Evolutionary conservation across 2,113 vertebrate species (phyloP), one percentile per base, ranked within the genome.

Genomic region (Corapipo altera): DNA sequence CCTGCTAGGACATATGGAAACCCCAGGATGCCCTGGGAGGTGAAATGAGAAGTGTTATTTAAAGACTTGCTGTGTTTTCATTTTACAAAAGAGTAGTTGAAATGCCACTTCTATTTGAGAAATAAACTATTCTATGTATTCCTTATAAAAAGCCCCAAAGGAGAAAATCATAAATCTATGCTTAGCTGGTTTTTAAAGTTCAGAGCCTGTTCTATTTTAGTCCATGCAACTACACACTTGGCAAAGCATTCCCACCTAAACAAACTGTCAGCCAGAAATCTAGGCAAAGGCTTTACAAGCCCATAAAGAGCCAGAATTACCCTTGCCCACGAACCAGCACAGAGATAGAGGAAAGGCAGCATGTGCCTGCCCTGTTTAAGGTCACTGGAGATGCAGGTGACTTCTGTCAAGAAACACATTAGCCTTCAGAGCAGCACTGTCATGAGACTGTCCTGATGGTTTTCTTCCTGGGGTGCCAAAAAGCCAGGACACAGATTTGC

Each of bases 181-280:
- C 51, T 74, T 57, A 27, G 17, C 33, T 93, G 82, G 59, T 43
- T 96, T 94, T 55, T 32, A 7, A 92, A 82, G 77, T 71, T 89
- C 23, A 12, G 30, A 41, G 21, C n/a, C 52, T 71, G 76, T 78
- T 92, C 84, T 95, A 72, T 93, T 94, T 96, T 55, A 43, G 30
- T 75, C 11, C 54, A 32, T 41, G 44, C 52, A 89, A 41, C 55
- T 82, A 87, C 13, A 15, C 11, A 27, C 84, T 89, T 95, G 91
- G 84, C 70, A 85, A 78, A 91, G 77, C 49, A 65, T 78, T 72
- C n/a, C n/a, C 52, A 72, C 55, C 59, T 51, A 90, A 96, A 62
- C n/a, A 90, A 95, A 58, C n/a, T 32, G 35, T 30, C n/a, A 71
- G 46, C 30, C 83, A 92, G 46, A 91, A 85, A 73, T 46, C 35